Percentiles rank a stretch among this genome's conserved stretches.
phyloP scores from a whole-genome alignment of 2,888 invertebrate species.

The Acanthococcus lagerstroemiae region DNA sequence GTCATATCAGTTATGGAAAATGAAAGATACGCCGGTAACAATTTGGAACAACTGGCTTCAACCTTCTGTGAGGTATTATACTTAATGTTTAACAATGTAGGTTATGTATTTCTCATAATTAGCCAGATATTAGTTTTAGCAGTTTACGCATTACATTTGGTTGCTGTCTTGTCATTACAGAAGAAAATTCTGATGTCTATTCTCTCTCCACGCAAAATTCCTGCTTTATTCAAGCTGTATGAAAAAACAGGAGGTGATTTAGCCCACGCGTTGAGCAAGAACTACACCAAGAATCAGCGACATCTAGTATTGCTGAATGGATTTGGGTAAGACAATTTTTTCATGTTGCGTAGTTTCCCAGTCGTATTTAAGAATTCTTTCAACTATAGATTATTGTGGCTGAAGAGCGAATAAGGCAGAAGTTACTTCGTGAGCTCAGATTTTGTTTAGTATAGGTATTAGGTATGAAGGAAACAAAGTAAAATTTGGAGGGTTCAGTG shows the following conservation, averaged over 20 bases:
- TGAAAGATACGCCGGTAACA: slow-evolving; percentile 59
- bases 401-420: too few species aligned
- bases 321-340: slow-evolving; percentile 47
- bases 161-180: too few species aligned
- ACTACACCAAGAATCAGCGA: slow-evolving; percentile 80
- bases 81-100: too few species aligned
- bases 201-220: slow-evolving; percentile 78
- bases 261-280: slow-evolving; percentile 66
- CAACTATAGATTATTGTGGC: too few species aligned
- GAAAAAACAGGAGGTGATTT: slow-evolving; percentile 84
- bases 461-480: too few species aligned
- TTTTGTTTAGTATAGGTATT: too few species aligned
- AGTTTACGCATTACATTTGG: too few species aligned
- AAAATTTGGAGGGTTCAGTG: too few species aligned
- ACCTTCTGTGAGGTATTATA: slow-evolving; percentile 67
- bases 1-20: slow-evolving; percentile 71
- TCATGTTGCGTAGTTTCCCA: too few species aligned
- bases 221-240: slow-evolving; percentile 72
- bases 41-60: slow-evolving; percentile 73
- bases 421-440: too few species aligned
- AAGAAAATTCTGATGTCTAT: slow-evolving; percentile 77
- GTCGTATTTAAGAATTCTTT: too few species aligned
- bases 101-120: background rate
- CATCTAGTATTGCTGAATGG: slow-evolving; percentile 69
- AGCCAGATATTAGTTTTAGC: background rate